Percentiles rank a stretch among this genome's conserved stretches.
phyloP scores from a whole-genome alignment of 2,888 invertebrate genomes.

The Cheilosia pagana region DNA sequence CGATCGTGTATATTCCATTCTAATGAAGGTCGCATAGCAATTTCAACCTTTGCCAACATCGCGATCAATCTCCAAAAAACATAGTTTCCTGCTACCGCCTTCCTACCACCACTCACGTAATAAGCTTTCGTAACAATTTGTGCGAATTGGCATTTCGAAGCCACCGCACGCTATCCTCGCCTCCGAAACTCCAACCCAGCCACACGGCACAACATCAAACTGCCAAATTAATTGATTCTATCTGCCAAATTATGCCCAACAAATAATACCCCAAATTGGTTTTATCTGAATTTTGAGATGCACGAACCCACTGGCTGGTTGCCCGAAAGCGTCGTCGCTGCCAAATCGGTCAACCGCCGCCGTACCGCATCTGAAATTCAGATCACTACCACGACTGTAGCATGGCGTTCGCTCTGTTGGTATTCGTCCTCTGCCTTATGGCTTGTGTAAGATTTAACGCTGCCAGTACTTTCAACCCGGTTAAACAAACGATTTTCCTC shows the following conservation, averaged over 20 bases:
- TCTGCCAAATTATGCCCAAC: conserved; percentile 63
- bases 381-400: conserved; percentile 29
- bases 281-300: conserved; percentile 57
- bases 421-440: conserved; percentile 14
- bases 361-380: conserved; percentile 45
- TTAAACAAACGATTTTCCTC: conserved; percentile 36
- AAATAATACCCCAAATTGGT: conserved; percentile 64
- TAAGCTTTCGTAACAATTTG: too few species aligned
- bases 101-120: too few species aligned
- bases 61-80: too few species aligned
- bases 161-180: too few species aligned
- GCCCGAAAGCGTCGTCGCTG: conserved; percentile 31
- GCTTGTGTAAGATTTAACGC: conserved; percentile 37
- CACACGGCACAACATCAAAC: conserved; percentile 26
- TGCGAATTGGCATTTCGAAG: too few species aligned
- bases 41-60: too few species aligned
- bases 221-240: conserved; percentile 65
- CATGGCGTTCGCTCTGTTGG: conserved; percentile 28
- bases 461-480: conserved; percentile 28
- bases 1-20: too few species aligned
- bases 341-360: conserved; percentile 49
- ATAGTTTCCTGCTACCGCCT: too few species aligned
- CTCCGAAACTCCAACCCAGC: neutral
- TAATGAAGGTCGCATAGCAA: too few species aligned
- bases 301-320: conserved; percentile 46